These are phyloP conservation scores for Myocastor coypus DNA, from an alignment of 2,113 vertebrate species.

Conservation along the genomic window DNA sequence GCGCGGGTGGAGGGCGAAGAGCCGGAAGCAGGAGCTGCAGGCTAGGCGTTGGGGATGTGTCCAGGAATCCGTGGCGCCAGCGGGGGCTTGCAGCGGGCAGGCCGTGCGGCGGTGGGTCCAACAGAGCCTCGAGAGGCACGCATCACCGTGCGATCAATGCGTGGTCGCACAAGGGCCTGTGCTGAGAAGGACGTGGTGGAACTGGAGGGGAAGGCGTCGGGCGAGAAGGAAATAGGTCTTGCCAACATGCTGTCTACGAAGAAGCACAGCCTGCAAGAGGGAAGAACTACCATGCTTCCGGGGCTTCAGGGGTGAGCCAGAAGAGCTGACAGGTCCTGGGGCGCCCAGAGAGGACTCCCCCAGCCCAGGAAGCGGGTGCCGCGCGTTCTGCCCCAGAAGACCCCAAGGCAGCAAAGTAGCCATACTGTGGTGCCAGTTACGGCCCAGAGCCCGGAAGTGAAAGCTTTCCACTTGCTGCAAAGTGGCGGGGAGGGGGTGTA, in stretches of 20 bases:
- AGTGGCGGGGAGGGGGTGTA: not conserved
- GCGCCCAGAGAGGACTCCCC: not conserved
- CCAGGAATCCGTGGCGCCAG: not conserved
- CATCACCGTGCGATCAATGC: too few relatives aligned
- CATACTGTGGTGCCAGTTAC: not conserved
- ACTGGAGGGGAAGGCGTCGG: not conserved
- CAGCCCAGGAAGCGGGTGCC: not conserved
- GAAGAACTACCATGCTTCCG: not conserved
- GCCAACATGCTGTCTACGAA: not conserved
- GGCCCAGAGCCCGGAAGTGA: not conserved
- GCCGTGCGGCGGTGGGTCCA: not conserved
- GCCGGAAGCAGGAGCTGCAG: not conserved
- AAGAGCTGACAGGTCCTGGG: not conserved
- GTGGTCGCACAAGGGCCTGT: too few relatives aligned
- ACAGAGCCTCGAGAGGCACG: too few relatives aligned
- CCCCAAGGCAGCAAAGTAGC: not conserved
- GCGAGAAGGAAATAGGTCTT: not conserved
- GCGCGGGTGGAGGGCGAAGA: not conserved
- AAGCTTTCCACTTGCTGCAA: constrained; percentile 7
- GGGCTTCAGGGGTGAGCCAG: not conserved
- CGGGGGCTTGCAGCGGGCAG: not conserved
- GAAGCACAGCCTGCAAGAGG: not conserved
- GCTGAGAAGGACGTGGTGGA: not conserved
- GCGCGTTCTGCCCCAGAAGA: not conserved
- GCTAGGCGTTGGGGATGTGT: not conserved